Base-by-base conservation (phyloP, 2,888 invertebrate genomes). In the Synanthedon tipuliformis region DNA sequence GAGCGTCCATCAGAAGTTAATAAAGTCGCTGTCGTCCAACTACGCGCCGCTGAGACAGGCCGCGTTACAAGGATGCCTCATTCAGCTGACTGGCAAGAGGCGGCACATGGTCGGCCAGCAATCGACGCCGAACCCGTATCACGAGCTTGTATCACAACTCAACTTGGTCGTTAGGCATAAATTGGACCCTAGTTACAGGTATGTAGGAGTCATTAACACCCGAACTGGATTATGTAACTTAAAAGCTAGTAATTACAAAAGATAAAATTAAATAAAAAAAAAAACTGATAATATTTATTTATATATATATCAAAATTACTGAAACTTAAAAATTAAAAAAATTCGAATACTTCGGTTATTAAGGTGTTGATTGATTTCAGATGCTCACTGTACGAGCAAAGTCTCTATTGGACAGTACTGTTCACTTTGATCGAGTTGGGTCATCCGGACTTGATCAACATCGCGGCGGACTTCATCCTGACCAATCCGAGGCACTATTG, bases 361-460 rank as follows among this genome's bases (percentile, higher is more conserved):
- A 1, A 16, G 16, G 16, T 16, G 3, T 16, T 16, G 16, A 51
- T 27, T 50, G 10, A 18, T 59, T 73, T 1, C 75, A 88, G 88
- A 58, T 78, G 87, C 65, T 88, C 88, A 0, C 63, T 81, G 0
- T 85, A 88, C 61, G 88, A 88, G 52, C 85, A 85, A 58, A 78
- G 85, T 54, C 54, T 88, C 4, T 82, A 84, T 57, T 88, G 88
- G 88, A 70, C 85, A 1, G 78, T 86, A 1, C 58, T 87, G 2
- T 88, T 88, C 57, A 69, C 79, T 0, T 61, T 87, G 15, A 68
- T 85, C 7, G 83, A 84, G 54, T 57, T 80, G 0, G 87, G 86
- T 0, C 78, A 83, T 23, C 76, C 81, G 0, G 84, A 86, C 4
- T 65, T 87, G 3, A 69, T 85, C n/a, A 75, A 69, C 34, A 60